Percentiles rank a stretch among this genome's conserved stretches.
Evolutionary conservation across 2,797 vertebrate species (phyloP).

Genomic region (Rallus crepitans): DNA sequence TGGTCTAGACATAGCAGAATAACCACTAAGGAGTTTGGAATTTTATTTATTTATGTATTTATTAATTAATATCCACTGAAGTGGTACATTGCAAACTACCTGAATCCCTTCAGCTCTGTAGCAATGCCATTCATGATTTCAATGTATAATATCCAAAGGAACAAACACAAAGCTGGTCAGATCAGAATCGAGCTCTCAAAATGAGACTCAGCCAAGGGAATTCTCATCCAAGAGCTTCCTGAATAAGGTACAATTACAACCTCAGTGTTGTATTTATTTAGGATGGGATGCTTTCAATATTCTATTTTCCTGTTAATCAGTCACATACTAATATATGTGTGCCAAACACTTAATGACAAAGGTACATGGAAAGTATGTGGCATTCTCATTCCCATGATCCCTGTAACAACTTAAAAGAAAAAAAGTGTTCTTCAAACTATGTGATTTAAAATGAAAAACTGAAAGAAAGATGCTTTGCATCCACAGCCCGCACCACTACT

Average conservation of each 20-base stretch:
- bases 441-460: neutral
- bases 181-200: neutral
- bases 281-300: neutral
- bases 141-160: neutral
- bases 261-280: neutral
- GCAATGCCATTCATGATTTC: neutral
- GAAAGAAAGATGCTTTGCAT: neutral
- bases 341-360: neutral
- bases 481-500: neutral
- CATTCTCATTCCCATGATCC: neutral
- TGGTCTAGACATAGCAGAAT: neutral
- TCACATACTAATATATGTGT: neutral
- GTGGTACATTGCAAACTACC: neutral
- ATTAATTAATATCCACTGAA: neutral
- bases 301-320: neutral
- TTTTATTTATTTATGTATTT: slow-evolving; percentile 8
- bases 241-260: neutral
- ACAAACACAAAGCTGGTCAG: neutral
- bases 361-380: accelerated
- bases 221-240: neutral
- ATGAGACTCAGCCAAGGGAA: neutral
- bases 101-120: neutral
- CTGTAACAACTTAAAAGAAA: neutral
- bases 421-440: neutral
- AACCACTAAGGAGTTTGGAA: neutral